Evolutionary conservation across 2,888 invertebrate species (phyloP).

Genomic region (Panopea generosa): DNA sequence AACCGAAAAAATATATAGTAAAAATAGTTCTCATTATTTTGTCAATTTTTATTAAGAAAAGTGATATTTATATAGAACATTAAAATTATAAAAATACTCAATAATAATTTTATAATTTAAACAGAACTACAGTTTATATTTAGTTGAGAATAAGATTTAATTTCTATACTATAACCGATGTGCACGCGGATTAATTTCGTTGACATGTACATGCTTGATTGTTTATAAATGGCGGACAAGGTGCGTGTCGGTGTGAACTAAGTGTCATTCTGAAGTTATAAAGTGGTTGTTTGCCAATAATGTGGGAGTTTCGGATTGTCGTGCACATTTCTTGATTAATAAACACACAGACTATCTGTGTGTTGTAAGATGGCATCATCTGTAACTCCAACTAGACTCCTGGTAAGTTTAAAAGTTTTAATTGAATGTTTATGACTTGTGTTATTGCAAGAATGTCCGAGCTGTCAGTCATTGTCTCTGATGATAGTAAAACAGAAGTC

Average conservation of each 20-base stretch:
- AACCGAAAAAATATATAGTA: too few species aligned
- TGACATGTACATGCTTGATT: conserved; percentile 72
- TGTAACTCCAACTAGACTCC: conserved; percentile 55
- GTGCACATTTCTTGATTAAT: conserved; percentile 25
- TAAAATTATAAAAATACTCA: too few species aligned
- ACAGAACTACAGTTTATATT: too few species aligned
- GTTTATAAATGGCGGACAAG: conserved; percentile 80
- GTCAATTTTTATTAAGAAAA: too few species aligned
- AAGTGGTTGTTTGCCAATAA: conserved; percentile 36
- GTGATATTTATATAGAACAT: too few species aligned
- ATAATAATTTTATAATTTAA: too few species aligned
- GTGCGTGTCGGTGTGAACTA: conserved; percentile 44
- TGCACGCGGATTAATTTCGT: conserved; percentile 60
- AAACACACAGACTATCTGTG: conserved; percentile 17
- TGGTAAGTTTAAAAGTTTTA: conserved; percentile 40
- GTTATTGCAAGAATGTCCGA: neutral
- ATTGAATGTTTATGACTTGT: neutral
- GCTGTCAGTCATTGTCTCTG: too few species aligned
- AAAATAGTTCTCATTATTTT: too few species aligned
- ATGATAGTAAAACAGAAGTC: too few species aligned
- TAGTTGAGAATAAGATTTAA: too few species aligned
- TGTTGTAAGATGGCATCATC: conserved; percentile 53
- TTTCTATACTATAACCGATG: too few species aligned
- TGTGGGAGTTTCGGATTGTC: conserved; percentile 31
- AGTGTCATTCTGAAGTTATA: conserved; percentile 19